phyloP scores from a whole-genome alignment of 2,797 vertebrate genomes.

The Oryzias sinensis region DNA sequence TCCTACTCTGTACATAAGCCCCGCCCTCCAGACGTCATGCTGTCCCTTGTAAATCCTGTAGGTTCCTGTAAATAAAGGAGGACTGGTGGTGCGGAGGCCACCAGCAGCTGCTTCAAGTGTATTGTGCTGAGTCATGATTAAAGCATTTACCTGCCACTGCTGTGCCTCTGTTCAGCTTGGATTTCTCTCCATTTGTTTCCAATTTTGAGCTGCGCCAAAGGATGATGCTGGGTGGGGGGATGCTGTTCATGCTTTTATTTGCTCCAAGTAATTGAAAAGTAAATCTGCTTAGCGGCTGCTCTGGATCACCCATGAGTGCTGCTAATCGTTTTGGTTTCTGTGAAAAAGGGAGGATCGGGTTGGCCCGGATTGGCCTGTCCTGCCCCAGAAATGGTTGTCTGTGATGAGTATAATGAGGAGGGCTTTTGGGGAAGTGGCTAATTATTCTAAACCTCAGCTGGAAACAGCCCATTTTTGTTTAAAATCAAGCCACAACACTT shows the following conservation, averaged over 20 bases:
- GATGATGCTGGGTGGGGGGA: background rate
- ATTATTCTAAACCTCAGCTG: too few relatives aligned
- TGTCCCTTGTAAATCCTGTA: slow-evolving; percentile 27
- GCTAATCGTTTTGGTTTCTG: slow-evolving; percentile 43
- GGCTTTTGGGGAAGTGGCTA: too few relatives aligned
- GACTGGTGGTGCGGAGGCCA: slow-evolving; percentile 20
- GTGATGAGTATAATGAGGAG: slow-evolving; percentile 17
- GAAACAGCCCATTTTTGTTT: too few relatives aligned
- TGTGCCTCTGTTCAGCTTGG: slow-evolving; percentile 11
- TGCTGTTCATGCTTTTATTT: slow-evolving; percentile 32
- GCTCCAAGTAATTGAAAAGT: slow-evolving; percentile 37
- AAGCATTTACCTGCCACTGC: slow-evolving; percentile 54
- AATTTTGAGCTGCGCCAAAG: background rate
- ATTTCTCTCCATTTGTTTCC: slow-evolving; percentile 13
- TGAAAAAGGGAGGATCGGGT: slow-evolving; percentile 15
- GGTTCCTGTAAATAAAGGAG: slow-evolving; percentile 56
- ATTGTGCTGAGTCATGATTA: slow-evolving; percentile 72
- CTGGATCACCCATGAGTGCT: slow-evolving; percentile 27
- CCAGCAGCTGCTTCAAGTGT: slow-evolving; percentile 51
- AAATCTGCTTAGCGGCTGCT: slow-evolving; percentile 54
- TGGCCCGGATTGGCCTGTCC: slow-evolving; percentile 12
- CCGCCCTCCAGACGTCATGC: slow-evolving; percentile 43
- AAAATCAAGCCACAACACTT: too few relatives aligned
- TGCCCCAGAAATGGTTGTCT: slow-evolving; percentile 15
- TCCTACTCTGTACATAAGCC: slow-evolving; percentile 42